Base-by-base conservation (phyloP, 2,113 vertebrate species). In the Sporophila hypoxantha region DNA sequence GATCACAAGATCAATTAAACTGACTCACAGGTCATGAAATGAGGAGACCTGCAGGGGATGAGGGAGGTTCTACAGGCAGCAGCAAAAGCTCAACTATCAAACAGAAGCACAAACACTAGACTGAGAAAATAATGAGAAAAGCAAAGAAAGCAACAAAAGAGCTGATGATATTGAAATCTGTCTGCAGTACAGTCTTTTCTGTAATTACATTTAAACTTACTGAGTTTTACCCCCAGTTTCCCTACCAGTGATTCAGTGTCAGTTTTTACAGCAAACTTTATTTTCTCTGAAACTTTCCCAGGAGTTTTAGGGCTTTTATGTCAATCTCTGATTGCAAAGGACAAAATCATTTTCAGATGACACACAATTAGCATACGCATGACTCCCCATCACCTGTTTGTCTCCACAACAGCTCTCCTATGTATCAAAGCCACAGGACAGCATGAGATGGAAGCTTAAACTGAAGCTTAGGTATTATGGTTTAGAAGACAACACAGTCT, bases 91-190 rank as follows among this genome's bases (percentile, higher is more conserved):
- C 6, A 3, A 15, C n/a, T 25, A 23, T 23, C 62, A 76, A 60
- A 87, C 7, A 73, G 39, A 75, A 77, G 25, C 79, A 82, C 46
- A 76, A 92, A 76, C 39, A 49, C n/a, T 85, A 73, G 49, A 85
- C 68, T 36, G 39, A 77, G 42, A 16, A 14, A 80, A 41, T 42
- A 80, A 22, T 19, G 29, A 85, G 32, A 68, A 84, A 85, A 61
- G 14, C 13, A 56, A 13, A 79, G 22, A 53, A 78, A 64, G 36
- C 29, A 71, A 60, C 16, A 47, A 25, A 47, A 68, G 25, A 65
- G 27, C 9, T 71, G 49, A 59, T 44, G 41, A 26, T 68, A 55
- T 4, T 53, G 25, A 59, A 76, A 56, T 8, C 52, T 21, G 20
- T 67, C 62, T 65, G 49, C 37, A 77, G 32, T 7, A n/a, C 11